Percentiles rank a stretch among this genome's conserved stretches.
These are phyloP conservation scores for Callipepla squamata DNA, from an alignment of 2,113 vertebrate genomes.

Conservation along the genomic window DNA sequence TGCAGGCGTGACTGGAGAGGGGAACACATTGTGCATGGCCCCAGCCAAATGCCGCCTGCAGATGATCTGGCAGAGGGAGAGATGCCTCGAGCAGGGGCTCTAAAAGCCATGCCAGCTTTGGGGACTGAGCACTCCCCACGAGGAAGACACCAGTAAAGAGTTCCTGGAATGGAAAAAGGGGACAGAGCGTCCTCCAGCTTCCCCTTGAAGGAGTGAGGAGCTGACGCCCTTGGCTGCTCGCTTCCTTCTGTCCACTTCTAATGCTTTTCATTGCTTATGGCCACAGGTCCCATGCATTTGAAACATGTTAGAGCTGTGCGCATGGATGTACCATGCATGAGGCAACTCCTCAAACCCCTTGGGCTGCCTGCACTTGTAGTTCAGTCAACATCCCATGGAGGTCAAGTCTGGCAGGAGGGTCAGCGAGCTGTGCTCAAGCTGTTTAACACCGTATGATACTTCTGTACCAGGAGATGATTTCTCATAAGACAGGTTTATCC, in stretches of 20 bases:
- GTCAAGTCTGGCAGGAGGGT: not conserved
- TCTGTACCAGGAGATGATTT: not conserved
- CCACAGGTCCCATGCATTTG: not conserved
- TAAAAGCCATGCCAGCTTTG: not conserved
- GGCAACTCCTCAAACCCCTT: not conserved
- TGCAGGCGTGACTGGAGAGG: accelerated
- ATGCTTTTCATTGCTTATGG: not conserved
- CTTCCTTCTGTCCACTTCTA: not conserved
- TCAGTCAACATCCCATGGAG: not conserved
- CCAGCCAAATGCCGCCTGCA: not conserved
- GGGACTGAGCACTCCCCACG: not conserved
- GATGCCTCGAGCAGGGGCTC: not conserved
- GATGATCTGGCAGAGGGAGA: accelerated
- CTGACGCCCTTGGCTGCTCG: not conserved
- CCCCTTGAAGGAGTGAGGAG: not conserved
- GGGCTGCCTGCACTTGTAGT: not conserved
- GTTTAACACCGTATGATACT: not conserved
- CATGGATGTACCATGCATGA: not conserved
- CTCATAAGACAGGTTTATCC: not conserved
- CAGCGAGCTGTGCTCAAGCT: not conserved
- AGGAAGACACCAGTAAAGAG: not conserved
- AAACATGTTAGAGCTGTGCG: not conserved
- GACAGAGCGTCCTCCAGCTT: not conserved
- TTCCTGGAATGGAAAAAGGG: not conserved
- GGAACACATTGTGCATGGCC: not conserved